Evolutionary conservation across 2,113 vertebrate species (phyloP), one percentile per base, ranked within the genome.

Genomic region (Oreochromis aureus): DNA sequence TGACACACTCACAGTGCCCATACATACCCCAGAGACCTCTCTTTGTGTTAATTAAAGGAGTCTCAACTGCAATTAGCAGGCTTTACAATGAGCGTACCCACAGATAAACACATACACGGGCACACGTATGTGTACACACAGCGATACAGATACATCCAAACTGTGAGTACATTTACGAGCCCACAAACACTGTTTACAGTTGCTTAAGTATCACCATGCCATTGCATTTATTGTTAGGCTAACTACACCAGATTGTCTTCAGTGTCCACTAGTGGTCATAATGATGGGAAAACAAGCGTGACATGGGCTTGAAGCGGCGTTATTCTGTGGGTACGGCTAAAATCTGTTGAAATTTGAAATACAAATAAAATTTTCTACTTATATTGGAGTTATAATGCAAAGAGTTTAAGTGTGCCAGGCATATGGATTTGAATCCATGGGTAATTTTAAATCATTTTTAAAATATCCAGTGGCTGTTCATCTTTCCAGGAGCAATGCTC

Each of bases 11-110:
- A 39, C 90, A 32, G 93, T 92, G 90, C 92, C 92, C 90, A 59
- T 91, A 36, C 34, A 1, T 32, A 87, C 94, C 95, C 93, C 15
- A 6, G 93, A 90, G 94, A 92, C 89, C 87, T 82, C 92, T 94
- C 93, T 94, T 91, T 94, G 94, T 95, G 96, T 96, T 96, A 95
- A 96, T 96, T 96, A 96, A 95, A 93, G 91, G 88, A 95, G 90
- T 91, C 95, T 94, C 92, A 91, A 89, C 92, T 89, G 94, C 94
- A 96, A 95, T 96, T 95, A 96, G 95, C 88, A 54, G 87, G 89
- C 91, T 92, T 90, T 92, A 90, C 89, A 93, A 92, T 90, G 87
- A 91, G 89, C 51, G 7, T 56, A 78, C 54, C 55, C 89, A 82
- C 89, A 88, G 59, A 91, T 34, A 93, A 82, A 94, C 90, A 87